Percentiles rank a stretch among this genome's conserved stretches.
Evolutionary conservation across 2,888 invertebrate species (phyloP).

Genomic region (Erebia ligea): DNA sequence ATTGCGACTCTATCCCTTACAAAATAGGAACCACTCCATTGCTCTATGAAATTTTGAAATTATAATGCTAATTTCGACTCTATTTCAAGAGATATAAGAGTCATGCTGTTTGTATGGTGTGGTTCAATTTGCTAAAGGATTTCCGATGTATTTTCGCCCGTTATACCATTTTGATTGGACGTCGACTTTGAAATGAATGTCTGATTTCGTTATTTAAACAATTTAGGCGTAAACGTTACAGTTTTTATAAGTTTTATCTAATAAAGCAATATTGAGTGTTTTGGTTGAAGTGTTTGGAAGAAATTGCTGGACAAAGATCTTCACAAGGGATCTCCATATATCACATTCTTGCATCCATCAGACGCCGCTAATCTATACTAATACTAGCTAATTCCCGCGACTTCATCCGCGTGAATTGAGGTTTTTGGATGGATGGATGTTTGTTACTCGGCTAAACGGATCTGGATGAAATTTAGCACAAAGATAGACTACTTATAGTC

Average conservation of each 20-base stretch:
- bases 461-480: too few species aligned
- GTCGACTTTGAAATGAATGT: conserved; percentile 30
- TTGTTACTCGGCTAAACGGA: too few species aligned
- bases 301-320: too few species aligned
- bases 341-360: too few species aligned
- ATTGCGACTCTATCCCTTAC: conserved; percentile 12
- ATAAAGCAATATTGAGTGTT: too few species aligned
- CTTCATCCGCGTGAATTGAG: too few species aligned
- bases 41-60: neutral
- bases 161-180: conserved; percentile 35
- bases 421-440: too few species aligned
- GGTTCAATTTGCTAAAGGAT: conserved; percentile 43
- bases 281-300: too few species aligned
- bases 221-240: conserved; percentile 10
- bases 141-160: conserved; percentile 35
- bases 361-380: too few species aligned
- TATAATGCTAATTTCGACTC: neutral
- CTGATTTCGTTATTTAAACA: conserved; percentile 28
- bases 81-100: conserved; percentile 8
- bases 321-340: too few species aligned
- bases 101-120: conserved; percentile 4
- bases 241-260: neutral
- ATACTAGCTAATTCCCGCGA: too few species aligned
- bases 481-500: too few species aligned
- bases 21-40: conserved; percentile 4